Evolutionary conservation across 2,113 vertebrate species (phyloP).

Genomic region (Dipodomys merriami): DNA sequence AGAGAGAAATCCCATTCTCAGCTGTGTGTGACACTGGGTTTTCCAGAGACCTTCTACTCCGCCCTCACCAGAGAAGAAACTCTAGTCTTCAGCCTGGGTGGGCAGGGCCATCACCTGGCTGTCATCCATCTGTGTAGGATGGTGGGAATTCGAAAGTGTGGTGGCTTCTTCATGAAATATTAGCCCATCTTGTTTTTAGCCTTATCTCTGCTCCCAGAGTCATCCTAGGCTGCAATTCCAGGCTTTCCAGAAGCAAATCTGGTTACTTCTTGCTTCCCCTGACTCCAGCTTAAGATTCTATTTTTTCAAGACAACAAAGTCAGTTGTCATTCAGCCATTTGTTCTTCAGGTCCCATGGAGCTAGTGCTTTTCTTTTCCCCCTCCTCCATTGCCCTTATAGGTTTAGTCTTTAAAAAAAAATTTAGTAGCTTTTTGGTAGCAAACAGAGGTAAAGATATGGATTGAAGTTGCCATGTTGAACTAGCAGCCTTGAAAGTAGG

Average conservation of each 20-base stretch:
- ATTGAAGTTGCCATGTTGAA: neutral
- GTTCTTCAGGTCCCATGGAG: neutral
- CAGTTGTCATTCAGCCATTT: neutral
- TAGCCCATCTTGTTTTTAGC: neutral
- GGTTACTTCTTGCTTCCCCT: neutral
- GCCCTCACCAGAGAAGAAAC: neutral
- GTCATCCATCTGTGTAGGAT: fast-evolving
- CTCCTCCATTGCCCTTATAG: neutral
- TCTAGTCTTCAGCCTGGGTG: no score
- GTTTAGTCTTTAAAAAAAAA: neutral
- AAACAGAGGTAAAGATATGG: neutral
- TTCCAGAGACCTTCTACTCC: neutral
- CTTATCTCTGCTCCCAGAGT: neutral
- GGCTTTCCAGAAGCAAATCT: neutral
- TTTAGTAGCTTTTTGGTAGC: neutral
- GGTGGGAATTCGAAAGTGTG: neutral
- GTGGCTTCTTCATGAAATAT: neutral
- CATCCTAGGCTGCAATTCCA: neutral
- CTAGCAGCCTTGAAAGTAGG: neutral
- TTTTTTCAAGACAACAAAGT: neutral
- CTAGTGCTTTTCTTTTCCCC: neutral
- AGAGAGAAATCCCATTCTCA: neutral
- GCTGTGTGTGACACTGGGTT: fast-evolving
- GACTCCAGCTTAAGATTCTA: neutral
- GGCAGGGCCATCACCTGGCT: fast-evolving